Base-by-base conservation (phyloP, 2,888 invertebrate species). In the Sinopyrophorus schimmeli region DNA sequence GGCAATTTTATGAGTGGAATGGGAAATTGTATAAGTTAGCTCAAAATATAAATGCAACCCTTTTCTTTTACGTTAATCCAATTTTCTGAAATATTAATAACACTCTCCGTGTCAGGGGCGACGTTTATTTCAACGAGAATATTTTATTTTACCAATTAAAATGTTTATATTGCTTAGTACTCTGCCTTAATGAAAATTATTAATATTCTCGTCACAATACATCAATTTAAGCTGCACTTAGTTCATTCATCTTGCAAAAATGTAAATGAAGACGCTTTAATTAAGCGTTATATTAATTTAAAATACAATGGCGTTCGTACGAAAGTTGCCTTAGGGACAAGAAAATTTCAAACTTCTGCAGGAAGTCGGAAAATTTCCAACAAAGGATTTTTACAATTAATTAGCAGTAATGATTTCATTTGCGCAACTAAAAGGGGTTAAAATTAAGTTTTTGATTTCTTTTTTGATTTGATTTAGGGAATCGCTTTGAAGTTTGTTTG, bases 241-340 rank as follows among this genome's bases (percentile, higher is more conserved):
- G 27, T 20, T 40, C 35, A 31, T 41, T 42, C 20, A 32, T 47
- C 32, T 38, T 41, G 31, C 37, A 41, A 42, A 51, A 47, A 51
- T 51, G 41, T 14, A 51, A 51, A 51, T 51, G 41, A 47, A 39
- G 40, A 21, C 12, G 38, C 41, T 37, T 51, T 51, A 51, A 51
- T 51, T 51, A 51, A 51, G 51, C 47, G 24, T 42, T 31, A 37
- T 46, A 51, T 51, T 49, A 49, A 49, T 49, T 51, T 47, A 46
- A 26, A 47, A 42, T 16, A 31, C 47, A 46, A 51, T 30, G 44
- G 28, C 35, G 41, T 46, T 41, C 31, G 34, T 41, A 21, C 7
- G 26, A 37, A 41, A 30, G 27, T 47, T 21, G 37, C 38, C 34
- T 24, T 15, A 18, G 51, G 46, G 41, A 46, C 21, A 9, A 17